Evolutionary conservation across 2,888 invertebrate genomes (phyloP).

Genomic region (Agrotis clavis): DNA sequence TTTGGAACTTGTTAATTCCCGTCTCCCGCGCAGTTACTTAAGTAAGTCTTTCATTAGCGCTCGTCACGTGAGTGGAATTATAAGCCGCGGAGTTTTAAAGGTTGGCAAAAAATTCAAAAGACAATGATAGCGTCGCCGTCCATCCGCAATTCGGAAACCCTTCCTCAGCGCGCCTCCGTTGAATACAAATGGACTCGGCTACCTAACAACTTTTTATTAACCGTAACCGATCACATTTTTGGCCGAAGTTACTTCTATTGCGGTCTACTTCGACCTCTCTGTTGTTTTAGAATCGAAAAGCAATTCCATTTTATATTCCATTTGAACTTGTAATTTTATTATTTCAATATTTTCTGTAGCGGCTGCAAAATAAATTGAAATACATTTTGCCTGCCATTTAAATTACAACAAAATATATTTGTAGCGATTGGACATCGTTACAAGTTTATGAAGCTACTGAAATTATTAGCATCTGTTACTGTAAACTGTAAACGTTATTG

Average conservation of each 20-base stretch:
- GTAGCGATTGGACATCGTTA: constrained; percentile 32
- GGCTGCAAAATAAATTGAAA: constrained; percentile 46
- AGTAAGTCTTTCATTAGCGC: constrained; percentile 90
- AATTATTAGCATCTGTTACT: constrained; percentile 53
- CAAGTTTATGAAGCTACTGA: constrained; percentile 29
- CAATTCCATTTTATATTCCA: constrained; percentile 62
- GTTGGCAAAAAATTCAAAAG: constrained; percentile 79
- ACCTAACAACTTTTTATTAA: constrained; percentile 73
- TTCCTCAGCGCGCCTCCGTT: constrained; percentile 65
- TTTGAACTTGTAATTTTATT: constrained; percentile 53
- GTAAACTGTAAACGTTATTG: constrained; percentile 33
- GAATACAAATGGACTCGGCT: constrained; percentile 76
- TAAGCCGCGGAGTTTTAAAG: constrained; percentile 78
- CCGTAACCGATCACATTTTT: constrained; percentile 69
- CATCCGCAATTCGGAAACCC: constrained; percentile 74
- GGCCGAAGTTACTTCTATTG: constrained; percentile 65
- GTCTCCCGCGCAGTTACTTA: constrained; percentile 86
- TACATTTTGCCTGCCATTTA: constrained; percentile 27
- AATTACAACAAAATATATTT: constrained; percentile 43
- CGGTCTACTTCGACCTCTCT: constrained; percentile 55
- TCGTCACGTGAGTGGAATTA: constrained; percentile 87
- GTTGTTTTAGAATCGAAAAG: constrained; percentile 66
- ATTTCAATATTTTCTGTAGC: constrained; percentile 49
- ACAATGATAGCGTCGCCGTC: constrained; percentile 73
- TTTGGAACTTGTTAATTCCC: constrained; percentile 89